Percentiles rank a stretch among this genome's conserved stretches.
Evolutionary conservation across 2,888 invertebrate genomes (phyloP).

Genomic region (Agrochola lychnidis): DNA sequence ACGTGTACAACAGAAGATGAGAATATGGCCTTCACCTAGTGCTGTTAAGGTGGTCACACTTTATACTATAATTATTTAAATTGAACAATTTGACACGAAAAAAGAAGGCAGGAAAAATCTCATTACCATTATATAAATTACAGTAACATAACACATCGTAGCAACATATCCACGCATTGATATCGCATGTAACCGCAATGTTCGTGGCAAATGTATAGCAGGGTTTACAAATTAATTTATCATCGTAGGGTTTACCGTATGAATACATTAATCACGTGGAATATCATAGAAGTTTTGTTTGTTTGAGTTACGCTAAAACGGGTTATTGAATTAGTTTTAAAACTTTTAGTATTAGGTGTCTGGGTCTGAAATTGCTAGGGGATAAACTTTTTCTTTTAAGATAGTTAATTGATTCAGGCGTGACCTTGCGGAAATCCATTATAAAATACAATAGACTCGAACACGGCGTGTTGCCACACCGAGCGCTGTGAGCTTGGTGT

Average conservation of each 20-base stretch:
- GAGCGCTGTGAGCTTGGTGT: too few species aligned
- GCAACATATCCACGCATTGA: constrained; percentile 31
- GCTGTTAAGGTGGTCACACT: not conserved
- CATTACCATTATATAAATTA: constrained; percentile 4
- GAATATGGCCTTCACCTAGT: not conserved
- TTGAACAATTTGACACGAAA: not conserved
- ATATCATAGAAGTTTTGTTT: constrained; percentile 61
- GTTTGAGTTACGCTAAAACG: constrained; percentile 27
- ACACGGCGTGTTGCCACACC: too few species aligned
- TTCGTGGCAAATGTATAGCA: constrained; percentile 46
- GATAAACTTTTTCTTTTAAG: not conserved
- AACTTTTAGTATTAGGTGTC: constrained; percentile 38
- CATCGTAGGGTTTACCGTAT: constrained; percentile 47
- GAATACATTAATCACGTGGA: constrained; percentile 58
- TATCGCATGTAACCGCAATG: constrained; percentile 48
- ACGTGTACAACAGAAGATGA: not conserved
- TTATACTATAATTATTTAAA: not conserved
- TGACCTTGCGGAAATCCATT: too few species aligned
- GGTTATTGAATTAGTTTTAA: constrained; percentile 45
- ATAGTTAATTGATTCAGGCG: too few species aligned
- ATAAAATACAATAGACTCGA: too few species aligned
- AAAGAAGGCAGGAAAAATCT: not conserved
- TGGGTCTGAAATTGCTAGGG: constrained; percentile 18
- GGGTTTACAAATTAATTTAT: constrained; percentile 61
- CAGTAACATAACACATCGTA: not conserved